These are phyloP conservation scores for Origma solitaria DNA, from an alignment of 2,113 vertebrate genomes.

Conservation along the genomic window DNA sequence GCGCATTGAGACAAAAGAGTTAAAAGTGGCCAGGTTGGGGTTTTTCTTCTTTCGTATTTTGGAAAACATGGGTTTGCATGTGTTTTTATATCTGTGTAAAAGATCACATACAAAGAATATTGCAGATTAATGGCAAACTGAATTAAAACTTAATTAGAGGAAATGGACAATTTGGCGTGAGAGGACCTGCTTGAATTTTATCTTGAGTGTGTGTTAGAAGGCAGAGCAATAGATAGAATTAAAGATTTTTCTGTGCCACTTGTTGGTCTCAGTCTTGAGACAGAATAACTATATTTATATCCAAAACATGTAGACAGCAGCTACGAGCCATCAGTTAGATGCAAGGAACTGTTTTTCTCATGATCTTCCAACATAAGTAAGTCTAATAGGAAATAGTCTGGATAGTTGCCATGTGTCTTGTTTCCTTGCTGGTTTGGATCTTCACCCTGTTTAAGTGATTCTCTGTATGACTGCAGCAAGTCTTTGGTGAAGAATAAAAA, in stretches of 20 bases:
- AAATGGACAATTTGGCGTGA: background rate
- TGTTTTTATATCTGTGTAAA: background rate
- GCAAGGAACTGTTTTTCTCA: background rate
- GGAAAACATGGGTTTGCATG: background rate
- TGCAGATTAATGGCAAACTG: background rate
- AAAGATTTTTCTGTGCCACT: background rate
- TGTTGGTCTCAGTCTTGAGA: background rate
- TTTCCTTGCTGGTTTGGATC: background rate
- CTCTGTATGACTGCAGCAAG: background rate
- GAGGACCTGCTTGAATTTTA: background rate
- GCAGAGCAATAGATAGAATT: background rate
- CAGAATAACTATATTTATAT: background rate
- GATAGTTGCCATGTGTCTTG: background rate
- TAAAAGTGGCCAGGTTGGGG: background rate
- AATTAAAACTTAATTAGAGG: background rate
- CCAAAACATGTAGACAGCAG: background rate
- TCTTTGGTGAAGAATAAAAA: background rate
- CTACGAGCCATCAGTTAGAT: background rate
- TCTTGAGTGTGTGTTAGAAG: background rate
- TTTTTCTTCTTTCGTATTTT: background rate
- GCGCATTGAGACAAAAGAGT: background rate
- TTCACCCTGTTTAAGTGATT: background rate
- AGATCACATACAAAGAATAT: background rate
- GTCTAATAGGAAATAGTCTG: background rate
- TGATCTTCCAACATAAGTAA: background rate